Percentiles rank a stretch among this genome's conserved stretches.
Evolutionary conservation across 2,888 invertebrate genomes (phyloP).

Genomic region (Chrysomela aeneicollis): DNA sequence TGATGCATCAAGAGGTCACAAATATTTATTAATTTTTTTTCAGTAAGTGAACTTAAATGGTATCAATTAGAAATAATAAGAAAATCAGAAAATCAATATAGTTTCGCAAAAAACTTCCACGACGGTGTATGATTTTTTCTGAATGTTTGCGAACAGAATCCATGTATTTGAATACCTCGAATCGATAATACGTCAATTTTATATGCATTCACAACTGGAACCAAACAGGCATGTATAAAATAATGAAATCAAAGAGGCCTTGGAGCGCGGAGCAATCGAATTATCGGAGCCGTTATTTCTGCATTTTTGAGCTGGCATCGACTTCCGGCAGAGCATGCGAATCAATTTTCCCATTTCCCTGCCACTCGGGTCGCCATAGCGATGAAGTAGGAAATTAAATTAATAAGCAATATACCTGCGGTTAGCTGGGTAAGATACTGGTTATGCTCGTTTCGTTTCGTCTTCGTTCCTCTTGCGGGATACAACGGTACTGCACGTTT

Average conservation of each 20-base stretch:
- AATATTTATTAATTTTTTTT: too few species aligned
- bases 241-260: not conserved
- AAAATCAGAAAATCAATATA: too few species aligned
- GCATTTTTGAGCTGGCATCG: not conserved
- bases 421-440: constrained; percentile 19
- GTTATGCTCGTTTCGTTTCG: constrained; percentile 23
- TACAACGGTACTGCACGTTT: constrained; percentile 14
- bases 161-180: too few species aligned
- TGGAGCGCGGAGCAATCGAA: not conserved
- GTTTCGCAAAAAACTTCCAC: too few species aligned
- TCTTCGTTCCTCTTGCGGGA: constrained; percentile 5
- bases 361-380: constrained; percentile 21
- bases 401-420: constrained; percentile 27
- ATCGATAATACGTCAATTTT: not conserved
- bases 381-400: constrained; percentile 24
- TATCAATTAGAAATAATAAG: too few species aligned
- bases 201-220: not conserved
- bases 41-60: too few species aligned
- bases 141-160: too few species aligned
- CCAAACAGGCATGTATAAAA: not conserved
- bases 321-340: constrained; percentile 16
- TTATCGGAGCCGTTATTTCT: not conserved
- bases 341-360: constrained; percentile 29
- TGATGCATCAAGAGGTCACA: too few species aligned
- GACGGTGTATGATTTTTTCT: too few species aligned